These are phyloP conservation scores for Morus bassanus DNA, from an alignment of 2,797 vertebrate genomes.

Conservation along the genomic window DNA sequence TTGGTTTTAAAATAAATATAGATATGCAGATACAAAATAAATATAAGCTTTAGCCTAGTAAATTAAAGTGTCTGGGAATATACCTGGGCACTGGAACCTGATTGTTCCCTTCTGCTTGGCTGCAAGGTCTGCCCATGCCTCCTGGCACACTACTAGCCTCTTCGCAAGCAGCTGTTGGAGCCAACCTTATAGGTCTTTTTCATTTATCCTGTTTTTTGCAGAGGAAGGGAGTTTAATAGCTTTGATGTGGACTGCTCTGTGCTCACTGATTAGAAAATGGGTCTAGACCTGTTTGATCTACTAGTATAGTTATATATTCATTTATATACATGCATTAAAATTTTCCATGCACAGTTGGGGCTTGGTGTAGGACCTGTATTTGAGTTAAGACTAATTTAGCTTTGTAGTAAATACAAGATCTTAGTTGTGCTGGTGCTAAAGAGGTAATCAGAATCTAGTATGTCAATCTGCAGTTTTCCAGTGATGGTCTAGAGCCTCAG, in stretches of 20 bases:
- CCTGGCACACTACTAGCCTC: background rate
- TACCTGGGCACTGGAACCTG: background rate
- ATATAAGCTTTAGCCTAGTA: background rate
- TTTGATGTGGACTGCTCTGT: background rate
- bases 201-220: background rate
- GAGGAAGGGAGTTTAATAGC: background rate
- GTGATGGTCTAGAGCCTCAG: background rate
- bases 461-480: background rate
- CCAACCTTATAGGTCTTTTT: background rate
- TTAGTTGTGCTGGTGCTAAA: background rate
- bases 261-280: background rate
- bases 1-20: background rate
- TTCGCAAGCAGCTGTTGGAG: background rate
- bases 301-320: background rate
- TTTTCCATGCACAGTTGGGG: rapidly evolving
- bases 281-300: background rate
- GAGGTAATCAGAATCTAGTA: background rate
- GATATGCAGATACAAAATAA: background rate
- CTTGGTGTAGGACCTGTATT: background rate
- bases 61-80: background rate
- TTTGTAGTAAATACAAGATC: background rate
- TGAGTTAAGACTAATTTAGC: background rate
- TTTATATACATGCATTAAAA: background rate
- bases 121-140: background rate
- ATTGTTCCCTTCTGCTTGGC: background rate